These are phyloP conservation scores for Perca fluviatilis DNA, from an alignment of 2,113 vertebrate species.

Conservation along the genomic window DNA sequence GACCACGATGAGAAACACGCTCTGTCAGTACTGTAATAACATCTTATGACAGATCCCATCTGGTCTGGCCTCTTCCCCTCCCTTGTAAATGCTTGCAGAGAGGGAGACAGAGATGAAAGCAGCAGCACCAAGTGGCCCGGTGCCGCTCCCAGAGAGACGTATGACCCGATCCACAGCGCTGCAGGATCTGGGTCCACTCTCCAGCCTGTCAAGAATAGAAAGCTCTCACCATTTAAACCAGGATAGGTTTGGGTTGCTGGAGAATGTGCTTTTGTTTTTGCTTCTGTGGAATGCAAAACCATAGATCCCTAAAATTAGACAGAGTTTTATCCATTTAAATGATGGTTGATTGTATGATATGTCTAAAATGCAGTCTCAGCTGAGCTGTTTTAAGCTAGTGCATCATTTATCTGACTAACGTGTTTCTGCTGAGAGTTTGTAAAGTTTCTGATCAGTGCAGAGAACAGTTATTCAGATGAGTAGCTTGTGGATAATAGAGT, in stretches of 20 bases:
- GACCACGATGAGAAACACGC: slow-evolving; percentile 49
- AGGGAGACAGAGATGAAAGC: slow-evolving; percentile 63
- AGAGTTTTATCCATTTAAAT: slow-evolving; percentile 33
- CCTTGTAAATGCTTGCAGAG: slow-evolving; percentile 59
- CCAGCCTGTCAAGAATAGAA: slow-evolving; percentile 65
- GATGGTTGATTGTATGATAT: slow-evolving; percentile 22
- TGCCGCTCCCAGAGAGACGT: slow-evolving; percentile 46
- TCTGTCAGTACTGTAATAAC: slow-evolving; percentile 63
- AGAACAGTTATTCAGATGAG: slow-evolving; percentile 3
- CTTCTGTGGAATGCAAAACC: slow-evolving; percentile 67
- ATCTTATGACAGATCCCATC: slow-evolving; percentile 64
- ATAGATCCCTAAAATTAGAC: slow-evolving; percentile 57
- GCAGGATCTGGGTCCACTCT: slow-evolving; percentile 63
- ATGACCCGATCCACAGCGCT: slow-evolving; percentile 9
- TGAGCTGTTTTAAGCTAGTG: neutral
- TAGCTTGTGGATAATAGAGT: slow-evolving; percentile 1
- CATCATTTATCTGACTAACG: neutral
- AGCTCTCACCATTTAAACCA: slow-evolving; percentile 53
- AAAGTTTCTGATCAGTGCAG: neutral
- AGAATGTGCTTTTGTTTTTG: slow-evolving; percentile 69
- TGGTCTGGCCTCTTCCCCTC: slow-evolving; percentile 47
- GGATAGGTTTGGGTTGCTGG: slow-evolving; percentile 64
- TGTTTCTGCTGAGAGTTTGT: neutral
- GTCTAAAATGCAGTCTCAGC: slow-evolving; percentile 9
- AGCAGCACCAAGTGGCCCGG: slow-evolving; percentile 38